Conservation (phyloP, 2,113 vertebrate genomes). For the Anguilla japonica region DNA sequence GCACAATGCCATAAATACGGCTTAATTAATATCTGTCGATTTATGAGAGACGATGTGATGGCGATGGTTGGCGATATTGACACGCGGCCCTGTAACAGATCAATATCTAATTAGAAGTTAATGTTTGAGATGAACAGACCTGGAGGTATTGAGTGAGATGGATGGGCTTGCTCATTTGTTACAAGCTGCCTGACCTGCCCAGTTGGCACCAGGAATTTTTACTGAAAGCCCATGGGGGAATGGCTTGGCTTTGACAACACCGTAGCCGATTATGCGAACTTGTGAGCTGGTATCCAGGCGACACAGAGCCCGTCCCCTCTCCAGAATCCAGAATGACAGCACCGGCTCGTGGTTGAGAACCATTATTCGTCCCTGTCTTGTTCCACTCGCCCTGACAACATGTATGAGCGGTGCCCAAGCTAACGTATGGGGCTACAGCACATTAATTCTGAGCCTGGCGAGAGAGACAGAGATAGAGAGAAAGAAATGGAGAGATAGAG, state of each 20-base stretch:
- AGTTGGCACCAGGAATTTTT: background rate
- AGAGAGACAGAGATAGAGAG: background rate
- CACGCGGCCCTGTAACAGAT: background rate
- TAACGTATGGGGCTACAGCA: no score
- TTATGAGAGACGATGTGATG: background rate
- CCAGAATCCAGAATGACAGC: background rate
- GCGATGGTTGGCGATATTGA: background rate
- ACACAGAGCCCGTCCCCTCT: background rate
- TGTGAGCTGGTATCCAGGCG: no score
- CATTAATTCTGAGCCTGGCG: background rate
- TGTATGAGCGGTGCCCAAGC: background rate
- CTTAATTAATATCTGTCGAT: background rate
- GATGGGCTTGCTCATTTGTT: background rate
- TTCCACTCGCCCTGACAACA: background rate
- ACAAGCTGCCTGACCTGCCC: background rate
- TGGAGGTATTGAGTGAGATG: background rate
- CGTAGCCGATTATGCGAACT: no score
- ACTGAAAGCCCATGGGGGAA: background rate
- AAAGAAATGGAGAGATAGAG: background rate
- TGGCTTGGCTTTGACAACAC: background rate
- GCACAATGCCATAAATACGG: background rate
- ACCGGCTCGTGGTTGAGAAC: background rate
- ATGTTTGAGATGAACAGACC: constrained; percentile 25
- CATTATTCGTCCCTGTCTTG: background rate
- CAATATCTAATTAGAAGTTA: constrained; percentile 35